Percentiles rank a stretch among this genome's conserved stretches.
These are phyloP conservation scores for Pandemis cinnamomeana DNA, from an alignment of 2,888 invertebrate species.

Conservation along the genomic window DNA sequence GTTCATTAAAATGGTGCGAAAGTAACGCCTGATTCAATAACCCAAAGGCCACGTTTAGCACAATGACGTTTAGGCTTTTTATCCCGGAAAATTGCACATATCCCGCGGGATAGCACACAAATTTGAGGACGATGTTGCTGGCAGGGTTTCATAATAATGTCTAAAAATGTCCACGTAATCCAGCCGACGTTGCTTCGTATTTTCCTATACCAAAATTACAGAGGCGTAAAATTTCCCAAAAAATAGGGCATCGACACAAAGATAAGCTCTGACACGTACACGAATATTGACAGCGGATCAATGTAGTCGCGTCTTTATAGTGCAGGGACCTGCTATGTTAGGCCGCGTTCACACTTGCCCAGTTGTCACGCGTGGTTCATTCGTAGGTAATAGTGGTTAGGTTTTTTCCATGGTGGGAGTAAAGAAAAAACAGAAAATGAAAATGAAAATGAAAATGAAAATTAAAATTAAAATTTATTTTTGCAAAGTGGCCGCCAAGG, in stretches of 20 bases:
- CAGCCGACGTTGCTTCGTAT: not conserved
- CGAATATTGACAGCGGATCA: conserved; percentile 25
- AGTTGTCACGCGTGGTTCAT: not conserved
- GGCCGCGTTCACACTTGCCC: conserved; percentile 1
- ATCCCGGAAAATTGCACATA: not conserved
- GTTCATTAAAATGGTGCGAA: no score
- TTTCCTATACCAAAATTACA: not conserved
- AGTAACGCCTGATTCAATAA: no score
- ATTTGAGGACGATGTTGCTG: not conserved
- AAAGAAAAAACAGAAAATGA: no score
- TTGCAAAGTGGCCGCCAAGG: no score
- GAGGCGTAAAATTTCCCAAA: not conserved
- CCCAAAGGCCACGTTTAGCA: no score
- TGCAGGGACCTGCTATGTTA: not conserved
- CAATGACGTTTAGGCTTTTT: not conserved
- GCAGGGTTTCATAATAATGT: not conserved
- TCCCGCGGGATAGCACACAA: no score
- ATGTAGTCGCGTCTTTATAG: conserved; percentile 7
- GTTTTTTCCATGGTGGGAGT: no score
- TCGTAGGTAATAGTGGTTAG: not conserved
- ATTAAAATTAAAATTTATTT: no score
- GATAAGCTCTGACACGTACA: conserved; percentile 10
- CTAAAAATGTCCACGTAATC: not conserved
- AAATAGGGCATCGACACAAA: conserved; percentile 1
- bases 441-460: no score